These are phyloP conservation scores for Caenorhabditis afra DNA, from an alignment of 2,888 invertebrate genomes.

Conservation along the genomic window DNA sequence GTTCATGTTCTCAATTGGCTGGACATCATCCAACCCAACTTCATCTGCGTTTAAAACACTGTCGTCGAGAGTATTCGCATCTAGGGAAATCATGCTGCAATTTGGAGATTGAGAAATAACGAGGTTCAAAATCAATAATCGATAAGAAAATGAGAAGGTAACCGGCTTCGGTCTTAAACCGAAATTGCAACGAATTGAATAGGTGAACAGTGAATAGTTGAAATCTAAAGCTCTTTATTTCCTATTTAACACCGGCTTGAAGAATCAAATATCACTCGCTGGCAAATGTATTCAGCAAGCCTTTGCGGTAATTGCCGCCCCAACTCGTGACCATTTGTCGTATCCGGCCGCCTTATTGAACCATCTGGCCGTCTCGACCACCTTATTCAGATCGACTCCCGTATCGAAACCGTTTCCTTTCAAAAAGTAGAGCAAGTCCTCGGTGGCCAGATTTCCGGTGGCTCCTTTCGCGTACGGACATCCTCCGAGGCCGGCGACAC, in stretches of 20 bases:
- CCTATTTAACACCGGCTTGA: no score
- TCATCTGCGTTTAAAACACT: not conserved
- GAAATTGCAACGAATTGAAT: no score
- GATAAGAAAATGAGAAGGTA: no score
- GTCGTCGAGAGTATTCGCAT: not conserved
- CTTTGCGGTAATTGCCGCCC: constrained; percentile 46
- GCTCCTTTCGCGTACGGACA: constrained; percentile 97
- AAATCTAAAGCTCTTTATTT: no score
- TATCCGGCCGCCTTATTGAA: constrained; percentile 52
- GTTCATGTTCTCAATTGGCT: not conserved
- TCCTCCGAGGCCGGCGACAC: constrained; percentile 96
- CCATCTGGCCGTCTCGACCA: constrained; percentile 57
- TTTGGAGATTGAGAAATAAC: no score
- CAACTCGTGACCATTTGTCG: constrained; percentile 52
- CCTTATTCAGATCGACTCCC: constrained; percentile 71
- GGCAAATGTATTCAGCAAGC: not conserved
- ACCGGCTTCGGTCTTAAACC: no score
- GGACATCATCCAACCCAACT: not conserved
- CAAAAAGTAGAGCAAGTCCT: constrained; percentile 95
- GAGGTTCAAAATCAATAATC: no score
- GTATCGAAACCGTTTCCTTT: constrained; percentile 91
- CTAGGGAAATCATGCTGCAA: not conserved
- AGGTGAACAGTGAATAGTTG: no score
- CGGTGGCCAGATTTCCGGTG: constrained; percentile 96
- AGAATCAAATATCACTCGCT: no score